These are phyloP conservation scores for Schizopygopsis malacanthus DNA, from an alignment of 2,797 vertebrate species.

Conservation along the genomic window DNA sequence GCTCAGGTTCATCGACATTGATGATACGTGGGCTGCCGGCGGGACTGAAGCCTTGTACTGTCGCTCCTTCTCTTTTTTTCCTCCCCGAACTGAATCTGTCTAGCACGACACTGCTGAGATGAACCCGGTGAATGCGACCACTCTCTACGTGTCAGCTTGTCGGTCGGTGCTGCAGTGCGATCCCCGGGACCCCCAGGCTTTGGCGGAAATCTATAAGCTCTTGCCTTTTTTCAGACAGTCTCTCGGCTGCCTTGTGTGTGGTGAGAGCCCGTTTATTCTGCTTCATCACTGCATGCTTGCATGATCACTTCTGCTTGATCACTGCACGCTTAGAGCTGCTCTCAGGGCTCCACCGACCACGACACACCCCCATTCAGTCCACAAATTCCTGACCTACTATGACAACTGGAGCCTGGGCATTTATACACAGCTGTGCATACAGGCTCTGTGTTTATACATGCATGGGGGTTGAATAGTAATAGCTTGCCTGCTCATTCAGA, in stretches of 20 bases:
- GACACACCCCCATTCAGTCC: conserved; percentile 53
- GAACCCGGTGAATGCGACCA: conserved; percentile 99
- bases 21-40: conserved; percentile 51
- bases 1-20: conserved; percentile 51
- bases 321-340: conserved; percentile 17
- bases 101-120: conserved; percentile 88
- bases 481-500: background rate
- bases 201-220: conserved; percentile 93
- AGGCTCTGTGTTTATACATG: background rate
- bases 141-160: conserved; percentile 97
- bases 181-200: conserved; percentile 93
- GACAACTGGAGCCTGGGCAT: conserved; percentile 13
- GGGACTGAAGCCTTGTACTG: conserved; percentile 56
- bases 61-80: conserved; percentile 58
- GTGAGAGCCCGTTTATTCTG: conserved; percentile 75
- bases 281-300: conserved; percentile 23
- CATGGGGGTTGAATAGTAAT: conserved; percentile 10
- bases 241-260: conserved; percentile 95
- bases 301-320: background rate
- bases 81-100: conserved; percentile 75
- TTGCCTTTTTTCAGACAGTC: conserved; percentile 97
- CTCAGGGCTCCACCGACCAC: conserved; percentile 14
- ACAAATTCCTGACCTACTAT: conserved; percentile 33
- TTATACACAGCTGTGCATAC: conserved; percentile 9
- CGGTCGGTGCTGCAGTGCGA: conserved; percentile 98